phyloP scores from a whole-genome alignment of 2,797 vertebrate species.

The Phoebastria nigripes region DNA sequence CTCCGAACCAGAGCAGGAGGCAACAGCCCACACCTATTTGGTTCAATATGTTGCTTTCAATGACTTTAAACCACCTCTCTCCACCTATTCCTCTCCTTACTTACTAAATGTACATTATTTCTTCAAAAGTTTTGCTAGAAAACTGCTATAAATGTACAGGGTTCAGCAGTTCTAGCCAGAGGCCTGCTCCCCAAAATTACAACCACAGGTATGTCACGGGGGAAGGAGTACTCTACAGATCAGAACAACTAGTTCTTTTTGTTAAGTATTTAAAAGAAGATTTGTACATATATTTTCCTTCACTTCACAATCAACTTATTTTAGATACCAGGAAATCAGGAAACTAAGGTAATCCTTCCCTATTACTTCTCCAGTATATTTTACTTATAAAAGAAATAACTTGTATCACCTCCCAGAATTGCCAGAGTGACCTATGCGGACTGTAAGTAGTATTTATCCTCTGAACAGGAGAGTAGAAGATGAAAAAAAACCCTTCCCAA shows the following conservation, averaged over 20 bases:
- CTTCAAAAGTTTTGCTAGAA: background rate
- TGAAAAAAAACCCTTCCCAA: background rate
- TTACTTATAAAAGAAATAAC: background rate
- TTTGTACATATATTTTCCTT: slow-evolving; percentile 26
- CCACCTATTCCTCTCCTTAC: background rate
- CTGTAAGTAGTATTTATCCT: background rate
- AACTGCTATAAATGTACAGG: slow-evolving; percentile 21
- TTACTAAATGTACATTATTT: slow-evolving; percentile 12
- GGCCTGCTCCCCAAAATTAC: slow-evolving; percentile 8
- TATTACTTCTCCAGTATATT: background rate
- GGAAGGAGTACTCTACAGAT: slow-evolving; percentile 34
- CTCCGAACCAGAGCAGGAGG: background rate
- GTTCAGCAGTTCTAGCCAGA: slow-evolving; percentile 19
- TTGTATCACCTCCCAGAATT: background rate
- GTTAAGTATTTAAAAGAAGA: background rate
- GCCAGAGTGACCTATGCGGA: background rate
- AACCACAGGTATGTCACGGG: background rate
- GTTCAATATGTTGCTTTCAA: background rate
- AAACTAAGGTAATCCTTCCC: background rate
- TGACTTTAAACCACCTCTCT: background rate
- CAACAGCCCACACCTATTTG: background rate
- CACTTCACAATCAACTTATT: slow-evolving; percentile 1
- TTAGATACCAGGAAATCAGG: slow-evolving; percentile 2
- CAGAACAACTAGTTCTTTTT: slow-evolving; percentile 16
- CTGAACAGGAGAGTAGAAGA: background rate